Evolutionary conservation across 1,140 invertebrate genomes (phyloP), one percentile per base, ranked within the genome.

Genomic region (Lutraria rhynchaena): DNA sequence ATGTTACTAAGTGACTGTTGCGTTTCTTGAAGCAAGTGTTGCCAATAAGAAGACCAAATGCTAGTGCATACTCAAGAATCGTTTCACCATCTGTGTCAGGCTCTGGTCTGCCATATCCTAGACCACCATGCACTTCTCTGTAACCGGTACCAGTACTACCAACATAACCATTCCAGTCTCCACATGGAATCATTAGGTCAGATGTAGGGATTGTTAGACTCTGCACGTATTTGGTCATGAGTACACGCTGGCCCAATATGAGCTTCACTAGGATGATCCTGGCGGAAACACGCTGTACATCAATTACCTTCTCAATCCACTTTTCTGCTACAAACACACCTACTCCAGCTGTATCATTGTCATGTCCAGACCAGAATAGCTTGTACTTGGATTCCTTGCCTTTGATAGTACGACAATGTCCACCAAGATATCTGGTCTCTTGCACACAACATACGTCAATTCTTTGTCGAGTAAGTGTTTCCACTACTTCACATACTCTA

Each of bases 401-500:
- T 37, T 63, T 63, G 60, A 63, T 63, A n/a, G 3, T 22, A n/a
- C 60, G 31, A 19, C 29, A 35, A 29, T 63, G 60, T 35, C 35
- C 37, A n/a, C 60, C 60, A 63, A 35, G 29, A 29, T 35, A 63
- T 41, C 60, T 35, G 22, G 33, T 29, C 31, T 63, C 60, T 41
- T 63, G 60, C 5, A 63, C 60, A 19, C 67, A 1, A 33, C 67
- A 70, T 11, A 70, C 22, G 31, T 70, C 44, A 41, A 33, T 33
- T 51, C 65, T 69, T 53, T 44, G 46, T 22, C 65, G 44, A 37
- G 65, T 49, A 37, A 69, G 65, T 49, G 65, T 69, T 44, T 69
- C 65, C 46, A 69, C 41, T 4, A 69, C 65, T 31, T 69, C 65
- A 31, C 44, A 35, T 3, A 29, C 35, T 63, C 31, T 63, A n/a